Base-by-base conservation (phyloP, 2,888 invertebrate genomes). In the Nomada fucata region DNA sequence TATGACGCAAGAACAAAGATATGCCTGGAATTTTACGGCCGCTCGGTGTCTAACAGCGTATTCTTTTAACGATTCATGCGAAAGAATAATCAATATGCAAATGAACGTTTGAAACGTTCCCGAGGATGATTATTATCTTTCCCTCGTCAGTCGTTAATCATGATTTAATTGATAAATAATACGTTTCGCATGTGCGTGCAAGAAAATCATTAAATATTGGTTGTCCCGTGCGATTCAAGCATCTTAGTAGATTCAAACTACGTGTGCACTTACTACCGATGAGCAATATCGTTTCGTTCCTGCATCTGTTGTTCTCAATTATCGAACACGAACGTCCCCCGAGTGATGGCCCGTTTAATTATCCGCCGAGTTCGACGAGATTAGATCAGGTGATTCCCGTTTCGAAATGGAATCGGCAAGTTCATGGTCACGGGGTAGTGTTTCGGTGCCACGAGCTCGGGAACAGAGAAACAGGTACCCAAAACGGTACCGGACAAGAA, bases 401-500 rank as follows among this genome's bases (percentile, higher is more conserved):
- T 52, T 67, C 18, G 52, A 36, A 15, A 60, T 59, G 61, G 70
- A 67, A 52, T 74, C 68, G 68, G 65, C 77, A 74, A 78, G 81
- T 78, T 81, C 81, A 78, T 52, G 72, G 76, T 63, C 68, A 64
- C 44, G 74, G 69, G 53, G 53, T 9, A 9, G 15, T 53, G 50
- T 18, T 55, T 15, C 67, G 23, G 26, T 44, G 68, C 70, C 72
- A 52, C 47, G 59, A 64, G 44, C 20, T n/a, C 18, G n/a, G 47
- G 64, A 60, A 59, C 50, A 59, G 50, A 74, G 61, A 50, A 60
- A 60, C 44, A 44, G 79, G 76, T 76, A 78, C 67, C 81, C 26
- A 74, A 86, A 86, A 86, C 86, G 86, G 83, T 86, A 86, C 86
- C 79, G 76, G 78, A 79, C 71, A 74, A 74, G 80, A 61, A 71